These are phyloP conservation scores for Thaumatotibia leucotreta DNA, from an alignment of 1,140 invertebrate genomes.

Conservation along the genomic window DNA sequence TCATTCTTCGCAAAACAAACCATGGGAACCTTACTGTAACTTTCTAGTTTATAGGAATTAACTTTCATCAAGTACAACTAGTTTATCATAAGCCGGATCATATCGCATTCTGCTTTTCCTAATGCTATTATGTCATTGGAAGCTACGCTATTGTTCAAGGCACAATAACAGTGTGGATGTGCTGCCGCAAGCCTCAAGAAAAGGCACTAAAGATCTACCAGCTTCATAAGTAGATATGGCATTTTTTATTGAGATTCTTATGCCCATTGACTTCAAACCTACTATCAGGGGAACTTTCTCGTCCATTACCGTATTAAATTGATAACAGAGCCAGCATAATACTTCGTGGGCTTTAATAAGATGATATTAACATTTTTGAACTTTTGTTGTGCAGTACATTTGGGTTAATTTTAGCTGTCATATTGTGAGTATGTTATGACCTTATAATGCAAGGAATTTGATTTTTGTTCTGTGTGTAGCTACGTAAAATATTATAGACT, in stretches of 20 bases:
- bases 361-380: slow-evolving; percentile 6
- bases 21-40: not conserved
- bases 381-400: not conserved
- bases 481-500: too few species aligned
- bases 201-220: not conserved
- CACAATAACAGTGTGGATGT: not conserved
- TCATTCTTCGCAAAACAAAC: too few species aligned
- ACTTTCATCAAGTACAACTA: not conserved
- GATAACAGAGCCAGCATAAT: not conserved
- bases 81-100: not conserved
- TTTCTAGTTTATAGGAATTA: not conserved
- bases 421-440: too few species aligned
- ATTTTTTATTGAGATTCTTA: not conserved
- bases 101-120: not conserved
- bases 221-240: not conserved
- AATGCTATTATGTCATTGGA: slow-evolving; percentile 3
- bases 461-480: too few species aligned
- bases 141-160: not conserved
- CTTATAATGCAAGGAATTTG: too few species aligned
- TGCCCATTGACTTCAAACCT: not conserved
- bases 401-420: not conserved
- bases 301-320: slow-evolving; percentile 11
- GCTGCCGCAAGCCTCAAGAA: not conserved
- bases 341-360: slow-evolving; percentile 3
- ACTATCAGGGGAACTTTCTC: not conserved